These are phyloP conservation scores for Platycheirus albimanus DNA, from an alignment of 2,888 invertebrate genomes.

Conservation along the genomic window DNA sequence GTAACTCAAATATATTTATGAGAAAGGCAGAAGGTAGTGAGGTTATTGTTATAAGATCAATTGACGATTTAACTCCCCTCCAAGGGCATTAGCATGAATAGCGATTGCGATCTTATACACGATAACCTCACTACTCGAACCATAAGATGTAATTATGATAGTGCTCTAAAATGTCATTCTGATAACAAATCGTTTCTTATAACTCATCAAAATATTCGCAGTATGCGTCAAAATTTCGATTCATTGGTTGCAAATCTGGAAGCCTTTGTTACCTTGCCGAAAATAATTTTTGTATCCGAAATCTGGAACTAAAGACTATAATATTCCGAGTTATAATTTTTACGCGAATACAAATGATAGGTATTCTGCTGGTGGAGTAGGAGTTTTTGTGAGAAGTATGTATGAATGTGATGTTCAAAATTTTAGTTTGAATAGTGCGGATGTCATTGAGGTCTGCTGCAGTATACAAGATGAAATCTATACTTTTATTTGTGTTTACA, in stretches of 20 bases:
- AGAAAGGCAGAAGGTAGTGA: not conserved
- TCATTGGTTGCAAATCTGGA: slow-evolving; percentile 6
- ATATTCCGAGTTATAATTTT: not conserved
- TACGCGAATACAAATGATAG: not conserved
- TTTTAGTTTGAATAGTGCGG: slow-evolving; percentile 8
- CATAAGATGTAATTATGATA: not conserved
- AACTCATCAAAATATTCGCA: slow-evolving; percentile 25
- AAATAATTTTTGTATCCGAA: not conserved
- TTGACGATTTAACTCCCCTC: not conserved
- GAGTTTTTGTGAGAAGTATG: slow-evolving; percentile 19
- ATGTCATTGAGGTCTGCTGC: too few relatives aligned
- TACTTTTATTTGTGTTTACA: too few relatives aligned
- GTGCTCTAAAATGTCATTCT: not conserved
- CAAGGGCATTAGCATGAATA: too few relatives aligned
- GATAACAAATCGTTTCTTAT: not conserved
- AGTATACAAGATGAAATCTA: too few relatives aligned
- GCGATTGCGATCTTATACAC: not conserved
- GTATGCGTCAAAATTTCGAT: too few relatives aligned
- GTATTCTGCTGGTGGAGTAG: slow-evolving; percentile 29
- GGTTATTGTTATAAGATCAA: not conserved
- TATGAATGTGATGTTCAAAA: too few relatives aligned
- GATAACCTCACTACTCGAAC: not conserved
- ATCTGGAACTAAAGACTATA: slow-evolving; percentile 1
- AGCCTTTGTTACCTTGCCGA: slow-evolving; percentile 10
- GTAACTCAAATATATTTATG: not conserved